Evolutionary conservation across 2,797 vertebrate species (phyloP), one percentile per base, ranked within the genome.

Genomic region (Syngnathus rostellatus): DNA sequence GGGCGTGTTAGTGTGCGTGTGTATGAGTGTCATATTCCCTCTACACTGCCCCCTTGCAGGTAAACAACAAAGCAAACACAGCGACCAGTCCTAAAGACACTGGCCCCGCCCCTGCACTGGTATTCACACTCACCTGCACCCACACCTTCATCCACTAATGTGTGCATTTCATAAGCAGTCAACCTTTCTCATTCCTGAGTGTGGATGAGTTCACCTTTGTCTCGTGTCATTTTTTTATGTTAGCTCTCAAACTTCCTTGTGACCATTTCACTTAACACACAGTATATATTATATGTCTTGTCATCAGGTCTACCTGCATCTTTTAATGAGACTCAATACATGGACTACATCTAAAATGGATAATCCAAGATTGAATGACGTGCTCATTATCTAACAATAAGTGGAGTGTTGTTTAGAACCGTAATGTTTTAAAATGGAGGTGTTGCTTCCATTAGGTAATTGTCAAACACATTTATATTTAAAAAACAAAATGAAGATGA

Each of bases 11-110:
- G 71, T 81, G 80, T 81, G 69, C 87, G 43, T 60, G 71, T 72
- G 74, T 78, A 67, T 68, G 69, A 78, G 82, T 81, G 73, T 88
- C 82, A 89, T 88, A 64, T 89, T 67, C 88, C 82, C 75, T 91
- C 74, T 89, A 83, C 78, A 87, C 86, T 85, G 78, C 76, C 79
- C 60, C 80, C 81, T 80, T 90, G 76, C 89, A 92, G 91, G 91
- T 90, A 82, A 92, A 91, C 90, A 92, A 92, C 89, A 92, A 91
- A 90, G 88, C 90, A 88, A 92, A 91, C 89, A 89, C 87, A 90
- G 89, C 89, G 86, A 92, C 89, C 88, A 89, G 88, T 88, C 89
- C 90, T 80, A 92, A 92, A 91, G 91, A 91, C 70, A 90, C 88
- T 86, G 86, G 90, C 88, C 81, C 89, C 68, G 83, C 85, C 84